Evolutionary conservation across 2,113 vertebrate genomes (phyloP).

Genomic region (Pica pica): DNA sequence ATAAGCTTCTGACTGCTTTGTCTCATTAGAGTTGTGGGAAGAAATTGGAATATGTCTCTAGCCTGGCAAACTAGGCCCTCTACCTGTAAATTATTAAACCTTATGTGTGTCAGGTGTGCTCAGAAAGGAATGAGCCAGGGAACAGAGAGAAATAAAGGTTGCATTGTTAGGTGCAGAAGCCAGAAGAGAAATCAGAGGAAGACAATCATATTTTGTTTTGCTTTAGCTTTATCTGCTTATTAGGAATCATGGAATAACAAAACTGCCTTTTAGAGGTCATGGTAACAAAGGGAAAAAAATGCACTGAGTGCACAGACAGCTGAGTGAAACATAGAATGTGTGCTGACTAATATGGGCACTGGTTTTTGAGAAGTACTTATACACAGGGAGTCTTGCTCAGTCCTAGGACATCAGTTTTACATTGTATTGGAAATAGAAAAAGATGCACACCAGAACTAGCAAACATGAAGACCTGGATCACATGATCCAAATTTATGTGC

Average conservation of each 20-base stretch:
- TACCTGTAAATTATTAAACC: slow-evolving; percentile 50
- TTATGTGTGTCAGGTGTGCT: slow-evolving; percentile 11
- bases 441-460: neutral
- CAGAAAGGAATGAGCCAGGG: neutral
- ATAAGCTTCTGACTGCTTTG: slow-evolving; percentile 42
- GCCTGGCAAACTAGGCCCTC: slow-evolving; percentile 9
- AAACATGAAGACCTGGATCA: neutral
- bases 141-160: neutral
- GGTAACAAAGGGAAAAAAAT: neutral
- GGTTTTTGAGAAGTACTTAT: neutral
- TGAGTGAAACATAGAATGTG: neutral
- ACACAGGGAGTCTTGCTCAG: neutral
- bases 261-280: neutral
- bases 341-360: neutral
- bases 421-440: neutral
- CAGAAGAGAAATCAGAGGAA: neutral
- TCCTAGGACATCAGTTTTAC: neutral
- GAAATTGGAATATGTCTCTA: slow-evolving; percentile 36
- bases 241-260: neutral
- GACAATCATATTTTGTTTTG: neutral
- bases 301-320: neutral
- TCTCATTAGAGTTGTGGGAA: slow-evolving; percentile 45
- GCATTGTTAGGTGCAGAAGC: neutral
- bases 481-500: neutral
- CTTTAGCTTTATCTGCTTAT: neutral